Base-by-base conservation (phyloP, 1,140 invertebrate genomes). In the Atta cephalotes region DNA sequence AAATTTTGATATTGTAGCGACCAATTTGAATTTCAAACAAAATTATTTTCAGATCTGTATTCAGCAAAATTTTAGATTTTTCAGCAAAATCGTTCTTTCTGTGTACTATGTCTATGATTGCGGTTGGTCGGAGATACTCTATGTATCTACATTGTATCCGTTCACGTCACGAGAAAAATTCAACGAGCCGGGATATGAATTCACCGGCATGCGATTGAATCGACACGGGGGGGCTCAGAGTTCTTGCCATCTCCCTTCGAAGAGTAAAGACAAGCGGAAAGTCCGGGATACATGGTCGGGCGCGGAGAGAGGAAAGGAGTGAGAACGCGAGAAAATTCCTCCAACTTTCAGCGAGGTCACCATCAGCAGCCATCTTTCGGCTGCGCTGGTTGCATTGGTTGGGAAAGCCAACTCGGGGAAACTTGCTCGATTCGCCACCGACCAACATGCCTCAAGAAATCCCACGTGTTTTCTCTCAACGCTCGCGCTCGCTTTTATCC, bases 401-500 rank as follows among this genome's bases (percentile, higher is more conserved):
- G 70, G 65, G 66, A 82, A 89, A 89, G 89, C 80, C 85, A 89
- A 89, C 85, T 90, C 85, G 76, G 28, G 63, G 66, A 89, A 90
- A 87, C 84, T 90, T 88, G 82, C 84, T 78, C 72, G 85, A 72
- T 90, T 89, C 80, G 85, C 70, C 65, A 81, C 45, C 85, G 66
- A 89, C 60, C 88, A 68, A 78, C 79, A 81, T 85, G 66, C 85
- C 81, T 87, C 88, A 72, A 85, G 84, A 85, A 80, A 89, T 90
- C 81, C 89, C 89, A 87, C 88, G 89, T 90, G 89, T 90, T 89
- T 90, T 87, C 89, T 90, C 87, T 90, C 87, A 89, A 84, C 80
- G 76, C 58, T 25, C 66, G 72, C 84, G 72, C 71, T 81, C 72
- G 88, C 84, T 87, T 90, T 88, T 88, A 90, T 90, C 87, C 68